Evolutionary conservation across 2,888 invertebrate species (phyloP), one percentile per base, ranked within the genome.

Genomic region (Sisyra nigra): DNA sequence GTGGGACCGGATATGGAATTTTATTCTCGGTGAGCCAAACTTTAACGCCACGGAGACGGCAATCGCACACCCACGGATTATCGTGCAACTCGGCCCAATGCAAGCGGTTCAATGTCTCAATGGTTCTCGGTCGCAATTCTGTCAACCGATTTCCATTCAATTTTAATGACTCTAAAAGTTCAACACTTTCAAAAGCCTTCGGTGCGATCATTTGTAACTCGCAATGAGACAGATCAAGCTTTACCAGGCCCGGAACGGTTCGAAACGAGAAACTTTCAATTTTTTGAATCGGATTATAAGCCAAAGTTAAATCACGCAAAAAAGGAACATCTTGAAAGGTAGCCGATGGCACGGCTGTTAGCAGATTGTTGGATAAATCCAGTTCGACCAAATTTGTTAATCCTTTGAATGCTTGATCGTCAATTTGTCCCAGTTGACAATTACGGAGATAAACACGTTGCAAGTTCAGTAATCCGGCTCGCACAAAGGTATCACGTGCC

Each of bases 51-150:
- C 88, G 69, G 45, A 89, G 60, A 17, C 84, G 76, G 55, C 89
- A 91, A 57, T 89, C 88, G 57, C 89, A 91, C 47, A 78, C 73
- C 89, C 88, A 89, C 1, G 85, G 86, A 61, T 89, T 89, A 50
- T 84, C 84, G 49, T 88, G 85, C 49, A 89, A 64, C 56, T 86
- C 85, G 47, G 89, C 78, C 34, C 80, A 82, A 57, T 83, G 80
- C 40, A 89, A 67, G 45, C 78, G 77, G 51, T 73, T 76, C 45
- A 83, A 58, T 41, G 76, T 77, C 57, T 81, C 81, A 48, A 86
- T 76, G 1, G 83, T 83, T 50, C 72, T 74, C 10, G 80, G 71
- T 40, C 80, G 71, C 49, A 86, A 60, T 47, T 82, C 84, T 38
- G 75, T 70, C 46, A 91, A 67, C 51, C 77, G 76, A 61, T 91